Evolutionary conservation across 1,140 invertebrate species (phyloP), one percentile per base, ranked within the genome.

Genomic region (Psix sp.): DNA sequence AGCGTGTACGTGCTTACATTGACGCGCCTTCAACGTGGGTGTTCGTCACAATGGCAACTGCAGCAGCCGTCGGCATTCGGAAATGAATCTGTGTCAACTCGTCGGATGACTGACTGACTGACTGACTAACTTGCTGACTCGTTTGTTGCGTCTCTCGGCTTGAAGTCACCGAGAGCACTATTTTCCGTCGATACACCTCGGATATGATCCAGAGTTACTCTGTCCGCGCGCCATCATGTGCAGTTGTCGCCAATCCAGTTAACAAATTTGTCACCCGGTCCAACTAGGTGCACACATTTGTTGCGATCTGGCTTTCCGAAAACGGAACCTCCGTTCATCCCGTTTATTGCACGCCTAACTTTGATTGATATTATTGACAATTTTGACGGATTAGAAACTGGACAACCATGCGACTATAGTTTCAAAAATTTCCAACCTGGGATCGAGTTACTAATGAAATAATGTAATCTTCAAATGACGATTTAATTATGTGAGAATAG

Each of bases 71-170:
- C 21, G 46, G 42, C 59, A 68, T 72, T 76, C 43, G 78, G 68
- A 78, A 81, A 80, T 77, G 80, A 79, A 82, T 78, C 68, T 77
- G 68, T 77, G 77, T 81, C 74, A 68, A 72, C 54, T 43, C 62
- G 67, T 45, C 51, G 49, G 60, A 45, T 65, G 68, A 73, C 46
- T 65, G 68, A 72, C 65, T 43, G 18, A 43, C 26, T 57, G 43
- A 51, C 57, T 60, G 31, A 48, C 57, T 70, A 42, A 56, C 63
- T 49, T 18, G 43, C 56, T 71, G 35, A 62, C 66, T 70, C 54
- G 65, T 6, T 38, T 21, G 60, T 31, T 36, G 6, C 24, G 31
- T 52, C 57, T 71, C 48, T 51, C 40, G 48, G 38, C 76, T 76
- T 63, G 65, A 79, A 77, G 74, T 78, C 67, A 60, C 42, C 59